phyloP scores from a whole-genome alignment of 1,140 invertebrate genomes.

The Plodia interpunctella region DNA sequence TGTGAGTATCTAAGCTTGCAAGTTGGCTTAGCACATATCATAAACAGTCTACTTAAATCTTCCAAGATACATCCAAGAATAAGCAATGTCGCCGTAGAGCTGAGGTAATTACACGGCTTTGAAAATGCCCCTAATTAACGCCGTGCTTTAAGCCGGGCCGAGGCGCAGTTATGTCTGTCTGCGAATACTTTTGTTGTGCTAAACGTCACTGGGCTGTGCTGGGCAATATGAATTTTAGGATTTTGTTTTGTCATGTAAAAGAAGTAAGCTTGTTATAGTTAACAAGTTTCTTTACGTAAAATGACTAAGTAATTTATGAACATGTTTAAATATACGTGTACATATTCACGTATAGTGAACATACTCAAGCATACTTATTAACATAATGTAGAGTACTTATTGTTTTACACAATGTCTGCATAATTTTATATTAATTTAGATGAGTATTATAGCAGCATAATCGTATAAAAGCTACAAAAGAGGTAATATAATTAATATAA shows the following conservation, averaged over 20 bases:
- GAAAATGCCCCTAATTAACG: constrained; percentile 49
- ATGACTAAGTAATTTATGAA: background rate
- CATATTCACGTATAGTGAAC: too few species aligned
- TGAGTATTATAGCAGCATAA: too few species aligned
- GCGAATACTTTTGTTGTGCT: constrained; percentile 22
- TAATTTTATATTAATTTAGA: too few species aligned
- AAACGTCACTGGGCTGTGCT: constrained; percentile 27
- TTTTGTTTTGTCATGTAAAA: constrained; percentile 21
- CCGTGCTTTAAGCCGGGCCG: constrained; percentile 22
- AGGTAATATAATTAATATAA: constrained; percentile 46
- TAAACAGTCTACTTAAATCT: background rate
- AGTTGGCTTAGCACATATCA: background rate
- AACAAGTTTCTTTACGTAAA: background rate
- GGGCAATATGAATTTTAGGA: constrained; percentile 22
- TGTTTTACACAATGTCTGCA: too few species aligned
- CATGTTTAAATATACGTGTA: too few species aligned
- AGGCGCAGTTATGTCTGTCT: constrained; percentile 18
- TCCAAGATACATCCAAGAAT: constrained; percentile 27
- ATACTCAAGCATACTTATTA: too few species aligned
- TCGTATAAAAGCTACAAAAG: constrained; percentile 17
- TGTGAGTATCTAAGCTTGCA: background rate
- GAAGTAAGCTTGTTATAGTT: constrained; percentile 16
- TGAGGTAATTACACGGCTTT: constrained; percentile 42
- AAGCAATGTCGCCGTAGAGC: constrained; percentile 31
- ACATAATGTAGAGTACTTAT: too few species aligned